A percentile compares a stretch with the other conserved stretches of the same genome.
Conservation (phyloP, 2,113 vertebrate species). For the Gymnogyps californianus region DNA sequence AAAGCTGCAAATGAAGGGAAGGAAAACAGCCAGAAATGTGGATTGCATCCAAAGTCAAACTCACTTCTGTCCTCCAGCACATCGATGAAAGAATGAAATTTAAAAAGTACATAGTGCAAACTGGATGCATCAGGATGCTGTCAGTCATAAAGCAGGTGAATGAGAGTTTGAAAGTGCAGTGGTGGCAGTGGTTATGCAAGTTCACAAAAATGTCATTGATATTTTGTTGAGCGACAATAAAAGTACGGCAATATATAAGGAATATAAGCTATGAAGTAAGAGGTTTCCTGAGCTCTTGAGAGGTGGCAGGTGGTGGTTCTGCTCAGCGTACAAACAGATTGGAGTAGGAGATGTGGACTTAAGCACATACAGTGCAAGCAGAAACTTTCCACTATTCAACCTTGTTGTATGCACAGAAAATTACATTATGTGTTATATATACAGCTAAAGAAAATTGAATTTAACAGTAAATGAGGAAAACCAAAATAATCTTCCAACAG, state of each 20-base stretch:
- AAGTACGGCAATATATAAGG: background rate
- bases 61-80: background rate
- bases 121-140: background rate
- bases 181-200: background rate
- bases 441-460: background rate
- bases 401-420: background rate
- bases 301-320: background rate
- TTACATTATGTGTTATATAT: background rate
- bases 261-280: background rate
- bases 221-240: background rate
- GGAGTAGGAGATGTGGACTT: background rate
- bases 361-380: background rate
- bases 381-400: background rate
- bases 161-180: background rate
- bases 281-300: background rate
- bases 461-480: background rate
- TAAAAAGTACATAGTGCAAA: background rate
- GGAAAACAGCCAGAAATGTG: background rate
- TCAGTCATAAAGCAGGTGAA: background rate
- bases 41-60: background rate
- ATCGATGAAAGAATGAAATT: background rate
- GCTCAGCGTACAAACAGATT: rapidly evolving
- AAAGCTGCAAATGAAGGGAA: background rate
- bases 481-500: background rate
- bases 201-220: background rate